Conservation (phyloP, 2,888 invertebrate species). For the Drosophila acutilabella region DNA sequence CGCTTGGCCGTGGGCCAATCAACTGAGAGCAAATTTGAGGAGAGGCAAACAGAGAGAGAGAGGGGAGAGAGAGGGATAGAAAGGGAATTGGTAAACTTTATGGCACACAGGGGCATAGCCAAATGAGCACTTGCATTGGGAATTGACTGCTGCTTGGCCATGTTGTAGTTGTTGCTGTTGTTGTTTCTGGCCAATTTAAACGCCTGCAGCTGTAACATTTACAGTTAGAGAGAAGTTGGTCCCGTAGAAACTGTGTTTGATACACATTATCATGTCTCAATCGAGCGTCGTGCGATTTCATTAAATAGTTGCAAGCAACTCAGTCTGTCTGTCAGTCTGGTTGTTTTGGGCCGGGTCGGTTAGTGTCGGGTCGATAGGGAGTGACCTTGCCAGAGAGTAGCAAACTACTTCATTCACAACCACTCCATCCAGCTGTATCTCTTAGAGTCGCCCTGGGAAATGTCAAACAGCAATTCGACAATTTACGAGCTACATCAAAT, state of each 20-base stretch:
- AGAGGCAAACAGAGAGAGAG: constrained; percentile 7
- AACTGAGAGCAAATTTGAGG: constrained; percentile 3
- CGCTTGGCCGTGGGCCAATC: constrained; percentile 58
- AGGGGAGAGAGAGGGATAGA: neutral
- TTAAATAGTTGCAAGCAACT: constrained; percentile 51
- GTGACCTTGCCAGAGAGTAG: constrained; percentile 59
- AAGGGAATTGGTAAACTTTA: constrained; percentile 47
- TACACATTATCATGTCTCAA: constrained; percentile 75
- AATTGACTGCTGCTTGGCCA: constrained; percentile 30
- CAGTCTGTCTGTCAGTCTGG: constrained; percentile 37
- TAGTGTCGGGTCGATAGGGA: constrained; percentile 49
- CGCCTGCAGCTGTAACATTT: constrained; percentile 75
- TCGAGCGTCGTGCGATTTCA: constrained; percentile 54
- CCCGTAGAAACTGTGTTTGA: constrained; percentile 36
- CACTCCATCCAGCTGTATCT: neutral
- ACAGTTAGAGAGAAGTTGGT: constrained; percentile 52
- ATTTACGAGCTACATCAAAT: constrained; percentile 70
- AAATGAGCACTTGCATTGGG: constrained; percentile 56
- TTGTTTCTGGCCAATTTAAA: constrained; percentile 53
- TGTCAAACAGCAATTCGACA: constrained; percentile 29
- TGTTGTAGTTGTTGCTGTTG: constrained; percentile 17
- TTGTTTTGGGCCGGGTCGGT: constrained; percentile 1
- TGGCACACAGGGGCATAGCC: constrained; percentile 64
- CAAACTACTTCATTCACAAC: neutral
- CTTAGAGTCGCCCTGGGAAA: constrained; percentile 8